phyloP scores from a whole-genome alignment of 2,888 invertebrate genomes.

The Sabellastarte sp. region DNA sequence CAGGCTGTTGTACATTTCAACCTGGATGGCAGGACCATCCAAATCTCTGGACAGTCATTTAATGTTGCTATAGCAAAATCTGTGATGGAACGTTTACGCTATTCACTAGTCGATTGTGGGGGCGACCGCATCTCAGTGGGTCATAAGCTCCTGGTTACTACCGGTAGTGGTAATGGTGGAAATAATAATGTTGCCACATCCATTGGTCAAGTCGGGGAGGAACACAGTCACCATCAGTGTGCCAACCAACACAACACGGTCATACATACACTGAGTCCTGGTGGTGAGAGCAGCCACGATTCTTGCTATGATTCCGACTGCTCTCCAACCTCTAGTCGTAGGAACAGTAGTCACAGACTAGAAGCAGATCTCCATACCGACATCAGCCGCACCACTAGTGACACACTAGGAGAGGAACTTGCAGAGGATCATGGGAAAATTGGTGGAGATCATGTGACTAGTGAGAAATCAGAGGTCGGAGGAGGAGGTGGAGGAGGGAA shows the following conservation, averaged over 20 bases:
- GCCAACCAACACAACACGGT: too few relatives aligned
- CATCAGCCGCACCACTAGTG: constrained; percentile 17
- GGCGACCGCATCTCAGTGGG: too few relatives aligned
- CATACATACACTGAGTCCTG: constrained; percentile 15
- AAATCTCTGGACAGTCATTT: not conserved
- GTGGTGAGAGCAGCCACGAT: constrained; percentile 18
- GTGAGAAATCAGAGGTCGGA: not conserved
- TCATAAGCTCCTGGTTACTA: not conserved
- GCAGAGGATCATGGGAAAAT: not conserved
- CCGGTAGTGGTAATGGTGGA: not conserved
- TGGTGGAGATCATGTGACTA: not conserved
- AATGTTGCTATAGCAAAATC: not conserved
- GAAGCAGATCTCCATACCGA: constrained; percentile 8
- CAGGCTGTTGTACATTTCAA: not conserved
- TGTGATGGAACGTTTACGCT: not conserved
- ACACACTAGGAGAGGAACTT: constrained; percentile 19
- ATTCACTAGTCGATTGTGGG: too few relatives aligned
- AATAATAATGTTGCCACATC: not conserved
- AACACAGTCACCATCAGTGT: too few relatives aligned
- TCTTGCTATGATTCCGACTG: constrained; percentile 24
- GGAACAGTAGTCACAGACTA: constrained; percentile 6
- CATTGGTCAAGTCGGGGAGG: not conserved
- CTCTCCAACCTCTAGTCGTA: constrained; percentile 7
- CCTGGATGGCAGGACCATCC: not conserved
- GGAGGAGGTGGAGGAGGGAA: constrained; percentile 7